Percentiles rank a stretch among this genome's conserved stretches.
phyloP scores from a whole-genome alignment of 2,113 vertebrate species.

The Halichoerus grypus region DNA sequence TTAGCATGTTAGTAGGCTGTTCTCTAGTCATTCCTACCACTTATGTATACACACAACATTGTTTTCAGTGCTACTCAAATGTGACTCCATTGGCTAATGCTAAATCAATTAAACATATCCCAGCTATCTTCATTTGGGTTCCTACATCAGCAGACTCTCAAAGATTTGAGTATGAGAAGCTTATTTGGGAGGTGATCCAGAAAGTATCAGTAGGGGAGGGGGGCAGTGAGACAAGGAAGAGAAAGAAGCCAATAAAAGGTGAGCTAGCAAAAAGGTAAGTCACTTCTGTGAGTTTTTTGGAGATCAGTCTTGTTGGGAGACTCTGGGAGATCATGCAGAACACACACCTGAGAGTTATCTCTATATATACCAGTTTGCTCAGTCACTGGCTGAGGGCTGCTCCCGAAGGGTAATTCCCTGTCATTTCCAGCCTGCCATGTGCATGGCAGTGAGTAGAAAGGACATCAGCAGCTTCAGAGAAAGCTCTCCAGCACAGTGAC shows the following conservation, averaged over 20 bases:
- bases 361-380: not conserved
- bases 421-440: not conserved
- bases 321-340: not conserved
- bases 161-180: not conserved
- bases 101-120: not conserved
- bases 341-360: not conserved
- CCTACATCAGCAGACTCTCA: not conserved
- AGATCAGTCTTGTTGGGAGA: not conserved
- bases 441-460: not conserved
- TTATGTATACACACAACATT: not conserved
- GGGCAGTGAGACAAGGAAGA: not conserved
- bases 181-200: not conserved
- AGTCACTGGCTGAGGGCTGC: not conserved
- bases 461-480: not conserved
- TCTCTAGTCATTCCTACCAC: not conserved
- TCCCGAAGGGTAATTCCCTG: not conserved
- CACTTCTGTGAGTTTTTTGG: not conserved
- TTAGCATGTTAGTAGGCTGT: not conserved
- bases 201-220: not conserved
- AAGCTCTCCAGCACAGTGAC: not conserved
- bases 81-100: not conserved
- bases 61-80: not conserved
- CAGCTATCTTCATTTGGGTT: not conserved
- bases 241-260: not conserved
- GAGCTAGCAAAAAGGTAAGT: not conserved